A percentile compares a stretch with the other conserved stretches of the same genome.
Conservation (phyloP, 2,113 vertebrate species). For the Calidris pygmaea region DNA sequence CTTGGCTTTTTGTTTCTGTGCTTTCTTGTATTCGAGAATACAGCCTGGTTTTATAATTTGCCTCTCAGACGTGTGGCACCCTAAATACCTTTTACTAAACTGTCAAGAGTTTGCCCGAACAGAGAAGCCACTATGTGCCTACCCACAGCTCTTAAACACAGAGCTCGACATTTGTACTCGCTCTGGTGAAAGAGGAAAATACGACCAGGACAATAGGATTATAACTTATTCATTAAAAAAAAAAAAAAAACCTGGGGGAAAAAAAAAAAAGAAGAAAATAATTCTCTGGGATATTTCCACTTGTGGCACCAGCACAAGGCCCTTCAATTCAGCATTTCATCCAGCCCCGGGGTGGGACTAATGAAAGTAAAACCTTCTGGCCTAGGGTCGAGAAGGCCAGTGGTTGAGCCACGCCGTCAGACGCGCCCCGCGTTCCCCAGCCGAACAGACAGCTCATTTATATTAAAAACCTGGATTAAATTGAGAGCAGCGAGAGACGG, state of each 20-base stretch:
- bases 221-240: neutral
- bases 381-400: neutral
- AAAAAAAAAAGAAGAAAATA: neutral
- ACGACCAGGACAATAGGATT: neutral
- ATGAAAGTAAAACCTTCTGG: neutral
- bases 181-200: constrained; percentile 3
- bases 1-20: constrained; percentile 55
- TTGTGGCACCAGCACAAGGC: neutral
- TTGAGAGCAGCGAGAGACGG: neutral
- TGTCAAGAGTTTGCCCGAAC: neutral
- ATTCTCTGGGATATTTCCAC: neutral
- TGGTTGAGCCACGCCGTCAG: neutral
- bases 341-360: neutral
- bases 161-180: neutral
- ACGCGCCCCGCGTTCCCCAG: neutral
- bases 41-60: constrained; percentile 38
- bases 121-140: neutral
- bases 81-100: neutral
- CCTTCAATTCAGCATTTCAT: neutral
- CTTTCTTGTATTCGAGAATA: constrained; percentile 27
- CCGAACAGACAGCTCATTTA: neutral
- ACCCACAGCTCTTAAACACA: neutral
- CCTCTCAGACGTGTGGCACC: neutral
- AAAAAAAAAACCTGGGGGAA: no score
- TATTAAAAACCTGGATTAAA: neutral